Evolutionary conservation across 2,888 invertebrate species (phyloP), one percentile per base, ranked within the genome.

Genomic region (Drosophila phalerata): DNA sequence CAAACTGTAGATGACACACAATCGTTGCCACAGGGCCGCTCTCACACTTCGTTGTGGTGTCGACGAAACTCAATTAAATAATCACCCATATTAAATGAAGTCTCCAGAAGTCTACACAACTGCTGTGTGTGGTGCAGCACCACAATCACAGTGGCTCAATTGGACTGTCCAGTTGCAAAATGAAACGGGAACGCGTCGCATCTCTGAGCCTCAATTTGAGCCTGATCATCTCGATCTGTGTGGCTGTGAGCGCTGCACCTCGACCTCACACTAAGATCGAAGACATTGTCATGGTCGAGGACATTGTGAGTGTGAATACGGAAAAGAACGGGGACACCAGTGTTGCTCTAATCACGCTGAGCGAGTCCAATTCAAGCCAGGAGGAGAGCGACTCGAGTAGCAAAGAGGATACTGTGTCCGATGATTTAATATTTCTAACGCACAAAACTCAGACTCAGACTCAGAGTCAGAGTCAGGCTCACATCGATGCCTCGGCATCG

Each of bases 351-450:
- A 72, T 85, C 52, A 80, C 74, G 10, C 66, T 79, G 0, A 70
- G 72, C 22, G 73, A 77, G 5, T 62, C 72, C 5, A 68, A 70
- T 5, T 56, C 61, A 65, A 68, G 53, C 8, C 48, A 56, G 48
- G 53, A 60, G 32, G 28, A 43, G 5, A 73, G 51, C 28, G 17
- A 8, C 4, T 60, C 67, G 25, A 57, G 53, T 43, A 76, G 66
- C 32, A 75, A 60, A 28, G 57, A 64, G 45, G 38, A 69, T 0
- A 49, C 75, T 56, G 73, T 64, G 5, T 76, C 85, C n/a, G 92
- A 92, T 74, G 92, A 92, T 66, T 81, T 92, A 81, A 92, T 92
- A 61, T 90, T 90, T 51, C 74, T 81, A 19, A 84, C 79, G 25
- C 81, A 77, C 40, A 69, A 45, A 65, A 75, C 17, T 10, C 28